Conservation (phyloP, 2,888 invertebrate species). For the Carpatolechia fugitivella region DNA sequence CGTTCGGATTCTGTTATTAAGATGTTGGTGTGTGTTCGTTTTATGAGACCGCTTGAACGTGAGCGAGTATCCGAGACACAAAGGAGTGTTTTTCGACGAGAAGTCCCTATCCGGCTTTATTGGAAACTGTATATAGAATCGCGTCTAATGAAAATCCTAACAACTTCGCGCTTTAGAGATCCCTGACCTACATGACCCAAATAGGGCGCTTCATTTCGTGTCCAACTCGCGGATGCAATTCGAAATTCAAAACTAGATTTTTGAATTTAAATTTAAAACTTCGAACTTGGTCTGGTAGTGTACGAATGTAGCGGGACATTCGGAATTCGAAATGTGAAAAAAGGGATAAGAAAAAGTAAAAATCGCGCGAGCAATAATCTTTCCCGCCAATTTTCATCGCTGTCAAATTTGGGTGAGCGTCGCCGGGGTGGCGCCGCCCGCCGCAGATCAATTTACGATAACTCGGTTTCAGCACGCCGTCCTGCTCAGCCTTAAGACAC, state of each 20-base stretch:
- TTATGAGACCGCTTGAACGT: conserved; percentile 52
- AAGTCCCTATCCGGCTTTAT: conserved; percentile 10
- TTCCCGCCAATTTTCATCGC: conserved; percentile 78
- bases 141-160: conserved; percentile 17
- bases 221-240: conserved; percentile 20
- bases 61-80: conserved; percentile 46
- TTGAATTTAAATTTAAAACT: conserved; percentile 18
- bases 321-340: conserved; percentile 38
- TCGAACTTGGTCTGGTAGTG: not conserved
- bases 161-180: conserved; percentile 27
- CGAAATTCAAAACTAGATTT: conserved; percentile 22
- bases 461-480: conserved; percentile 69
- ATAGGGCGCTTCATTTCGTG: conserved; percentile 32
- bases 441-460: conserved; percentile 78
- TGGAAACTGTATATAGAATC: conserved; percentile 13
- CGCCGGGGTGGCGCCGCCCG: conserved; percentile 45
- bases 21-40: conserved; percentile 70
- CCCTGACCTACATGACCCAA: conserved; percentile 55
- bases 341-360: conserved; percentile 32
- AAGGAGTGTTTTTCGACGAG: conserved; percentile 31
- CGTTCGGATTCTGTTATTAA: conserved; percentile 77
- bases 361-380: conserved; percentile 66
- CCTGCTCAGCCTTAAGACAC: conserved; percentile 75
- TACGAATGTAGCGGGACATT: conserved; percentile 30
- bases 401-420: conserved; percentile 75